Evolutionary conservation across 2,888 invertebrate genomes (phyloP).

Genomic region (Drosophila imparisetae): DNA sequence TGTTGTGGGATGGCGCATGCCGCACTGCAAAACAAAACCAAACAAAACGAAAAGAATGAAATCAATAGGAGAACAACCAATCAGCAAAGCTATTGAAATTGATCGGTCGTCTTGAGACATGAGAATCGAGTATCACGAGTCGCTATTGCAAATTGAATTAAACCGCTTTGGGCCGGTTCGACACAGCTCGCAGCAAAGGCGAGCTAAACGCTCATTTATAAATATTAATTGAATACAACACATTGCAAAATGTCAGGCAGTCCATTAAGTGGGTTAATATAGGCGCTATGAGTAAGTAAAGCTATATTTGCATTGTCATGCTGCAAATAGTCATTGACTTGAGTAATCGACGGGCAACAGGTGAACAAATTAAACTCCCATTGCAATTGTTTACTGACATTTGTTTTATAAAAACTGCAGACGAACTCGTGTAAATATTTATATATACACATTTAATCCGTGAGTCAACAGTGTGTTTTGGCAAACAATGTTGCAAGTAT

Average conservation of each 20-base stretch:
- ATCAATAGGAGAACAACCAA: neutral
- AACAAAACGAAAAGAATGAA: neutral
- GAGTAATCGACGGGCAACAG: neutral
- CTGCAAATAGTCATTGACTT: neutral
- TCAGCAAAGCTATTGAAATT: constrained; percentile 13
- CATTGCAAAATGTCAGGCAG: constrained; percentile 41
- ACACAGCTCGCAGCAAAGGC: neutral
- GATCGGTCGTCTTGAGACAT: constrained; percentile 3
- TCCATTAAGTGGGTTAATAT: constrained; percentile 51
- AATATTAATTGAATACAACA: constrained; percentile 26
- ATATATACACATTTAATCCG: neutral
- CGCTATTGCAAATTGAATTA: neutral
- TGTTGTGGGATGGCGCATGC: constrained; percentile 85
- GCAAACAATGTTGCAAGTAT: neutral
- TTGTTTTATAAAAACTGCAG: neutral
- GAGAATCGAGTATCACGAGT: constrained; percentile 47
- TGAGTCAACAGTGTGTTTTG: constrained; percentile 26
- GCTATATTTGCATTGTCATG: constrained; percentile 17
- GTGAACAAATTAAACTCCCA: neutral
- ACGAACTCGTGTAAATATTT: neutral
- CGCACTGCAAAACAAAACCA: constrained; percentile 82
- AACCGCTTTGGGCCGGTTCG: neutral
- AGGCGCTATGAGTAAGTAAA: constrained; percentile 51
- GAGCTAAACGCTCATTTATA: constrained; percentile 4
- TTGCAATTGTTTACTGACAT: constrained; percentile 9